Conservation (phyloP, 2,888 invertebrate species). For the Agrochola lychnidis region DNA sequence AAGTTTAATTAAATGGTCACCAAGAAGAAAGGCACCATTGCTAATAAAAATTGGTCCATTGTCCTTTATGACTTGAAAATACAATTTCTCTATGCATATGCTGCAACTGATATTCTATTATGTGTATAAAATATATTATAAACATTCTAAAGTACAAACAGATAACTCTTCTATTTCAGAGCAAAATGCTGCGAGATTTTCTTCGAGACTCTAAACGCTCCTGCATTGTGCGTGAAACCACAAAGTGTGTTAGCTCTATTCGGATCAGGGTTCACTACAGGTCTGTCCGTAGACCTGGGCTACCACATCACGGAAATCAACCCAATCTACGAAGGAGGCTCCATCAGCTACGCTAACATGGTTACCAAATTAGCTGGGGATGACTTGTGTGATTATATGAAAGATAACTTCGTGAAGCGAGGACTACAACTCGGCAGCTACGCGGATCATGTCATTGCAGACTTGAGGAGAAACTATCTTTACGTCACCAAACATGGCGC, state of each 20-base stretch:
- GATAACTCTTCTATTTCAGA: slow-evolving; percentile 67
- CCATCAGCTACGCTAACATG: slow-evolving; percentile 78
- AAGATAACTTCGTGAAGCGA: slow-evolving; percentile 67
- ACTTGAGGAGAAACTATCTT: slow-evolving; percentile 39
- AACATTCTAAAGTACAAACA: background rate
- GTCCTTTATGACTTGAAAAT: too few relatives aligned
- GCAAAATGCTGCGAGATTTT: slow-evolving; percentile 83
- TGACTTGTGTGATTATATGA: slow-evolving; percentile 73
- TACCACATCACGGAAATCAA: slow-evolving; percentile 75
- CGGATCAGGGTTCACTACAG: slow-evolving; percentile 82
- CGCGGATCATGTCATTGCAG: slow-evolving; percentile 47
- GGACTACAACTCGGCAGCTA: slow-evolving; percentile 64
- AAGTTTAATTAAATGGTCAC: background rate
- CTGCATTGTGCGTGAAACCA: slow-evolving; percentile 80
- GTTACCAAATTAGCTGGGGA: slow-evolving; percentile 75
- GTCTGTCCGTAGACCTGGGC: slow-evolving; percentile 83
- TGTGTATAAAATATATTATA: background rate
- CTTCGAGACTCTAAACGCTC: slow-evolving; percentile 82
- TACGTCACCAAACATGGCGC: slow-evolving; percentile 72
- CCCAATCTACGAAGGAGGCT: slow-evolving; percentile 83
- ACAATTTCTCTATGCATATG: too few relatives aligned
- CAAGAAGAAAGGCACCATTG: background rate
- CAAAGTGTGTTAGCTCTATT: slow-evolving; percentile 80
- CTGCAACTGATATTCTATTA: background rate
- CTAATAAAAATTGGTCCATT: background rate